Conservation (phyloP, 1,140 invertebrate genomes). For the Aphaenogaster floridana region DNA sequence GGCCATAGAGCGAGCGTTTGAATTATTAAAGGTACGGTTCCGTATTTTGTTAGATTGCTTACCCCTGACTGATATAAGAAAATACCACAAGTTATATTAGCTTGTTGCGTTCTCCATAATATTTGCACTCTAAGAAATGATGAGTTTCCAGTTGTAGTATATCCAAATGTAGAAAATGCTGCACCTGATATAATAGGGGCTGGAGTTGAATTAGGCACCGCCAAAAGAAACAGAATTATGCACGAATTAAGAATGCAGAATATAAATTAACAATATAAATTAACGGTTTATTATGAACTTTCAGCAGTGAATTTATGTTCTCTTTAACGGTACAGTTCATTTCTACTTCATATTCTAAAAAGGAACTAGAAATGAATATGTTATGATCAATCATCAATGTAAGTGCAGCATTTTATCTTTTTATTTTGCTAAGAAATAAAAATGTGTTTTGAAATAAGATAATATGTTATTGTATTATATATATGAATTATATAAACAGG, state of each 20-base stretch:
- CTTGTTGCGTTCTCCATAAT: constrained; percentile 7
- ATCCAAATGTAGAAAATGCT: neutral
- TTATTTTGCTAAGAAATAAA: too few species aligned
- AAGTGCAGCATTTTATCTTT: too few species aligned
- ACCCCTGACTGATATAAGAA: constrained; percentile 4
- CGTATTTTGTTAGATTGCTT: constrained; percentile 13
- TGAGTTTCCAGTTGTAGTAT: neutral
- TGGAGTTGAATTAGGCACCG: neutral
- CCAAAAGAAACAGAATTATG: neutral
- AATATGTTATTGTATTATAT: too few species aligned
- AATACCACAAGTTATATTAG: neutral
- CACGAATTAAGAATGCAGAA: neutral
- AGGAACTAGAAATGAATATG: too few species aligned
- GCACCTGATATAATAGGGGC: neutral
- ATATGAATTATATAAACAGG: too few species aligned
- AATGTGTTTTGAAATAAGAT: too few species aligned
- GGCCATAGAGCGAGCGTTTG: constrained; percentile 1
- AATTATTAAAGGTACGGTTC: neutral
- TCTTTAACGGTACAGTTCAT: too few species aligned
- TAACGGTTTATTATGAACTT: too few species aligned
- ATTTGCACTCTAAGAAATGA: constrained; percentile 5
- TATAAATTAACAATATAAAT: too few species aligned
- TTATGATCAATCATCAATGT: too few species aligned
- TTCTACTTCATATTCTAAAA: too few species aligned
- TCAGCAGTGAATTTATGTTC: too few species aligned